phyloP scores from a whole-genome alignment of 1,140 invertebrate species.

The Chionoecetes opilio region DNA sequence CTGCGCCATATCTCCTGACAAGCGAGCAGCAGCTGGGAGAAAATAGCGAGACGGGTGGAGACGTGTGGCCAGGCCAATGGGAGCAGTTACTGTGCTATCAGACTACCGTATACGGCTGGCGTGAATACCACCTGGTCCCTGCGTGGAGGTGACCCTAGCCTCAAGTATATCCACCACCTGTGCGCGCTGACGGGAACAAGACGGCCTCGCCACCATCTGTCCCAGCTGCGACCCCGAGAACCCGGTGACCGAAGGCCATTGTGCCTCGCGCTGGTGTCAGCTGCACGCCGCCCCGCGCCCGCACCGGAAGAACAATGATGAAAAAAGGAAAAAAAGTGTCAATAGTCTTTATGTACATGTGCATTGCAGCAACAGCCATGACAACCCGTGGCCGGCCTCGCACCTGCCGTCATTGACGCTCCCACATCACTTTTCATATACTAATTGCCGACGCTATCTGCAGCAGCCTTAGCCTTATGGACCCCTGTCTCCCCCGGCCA shows the following conservation, averaged over 20 bases:
- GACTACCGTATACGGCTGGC: background rate
- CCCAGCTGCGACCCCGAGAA: constrained; percentile 23
- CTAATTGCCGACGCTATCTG: no score
- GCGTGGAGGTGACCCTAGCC: background rate
- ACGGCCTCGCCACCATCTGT: constrained; percentile 23
- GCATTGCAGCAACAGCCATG: background rate
- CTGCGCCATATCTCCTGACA: background rate
- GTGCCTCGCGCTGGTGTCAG: background rate
- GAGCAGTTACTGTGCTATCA: background rate
- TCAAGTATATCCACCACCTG: constrained; percentile 18
- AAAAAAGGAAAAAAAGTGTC: background rate
- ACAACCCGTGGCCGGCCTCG: background rate
- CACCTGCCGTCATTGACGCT: no score
- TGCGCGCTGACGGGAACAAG: background rate
- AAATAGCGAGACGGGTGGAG: background rate
- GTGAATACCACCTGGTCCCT: constrained; percentile 13
- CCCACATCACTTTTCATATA: no score
- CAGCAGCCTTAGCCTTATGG: no score
- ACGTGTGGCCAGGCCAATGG: background rate
- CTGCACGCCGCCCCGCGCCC: background rate
- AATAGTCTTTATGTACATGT: background rate
- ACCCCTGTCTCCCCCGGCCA: no score
- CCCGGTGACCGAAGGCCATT: constrained; percentile 13
- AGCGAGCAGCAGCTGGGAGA: constrained; percentile 6
- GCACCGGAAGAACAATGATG: constrained; percentile 3